Base-by-base conservation (phyloP, 2,888 invertebrate genomes). In the Hirtodrosophila histrioides region DNA sequence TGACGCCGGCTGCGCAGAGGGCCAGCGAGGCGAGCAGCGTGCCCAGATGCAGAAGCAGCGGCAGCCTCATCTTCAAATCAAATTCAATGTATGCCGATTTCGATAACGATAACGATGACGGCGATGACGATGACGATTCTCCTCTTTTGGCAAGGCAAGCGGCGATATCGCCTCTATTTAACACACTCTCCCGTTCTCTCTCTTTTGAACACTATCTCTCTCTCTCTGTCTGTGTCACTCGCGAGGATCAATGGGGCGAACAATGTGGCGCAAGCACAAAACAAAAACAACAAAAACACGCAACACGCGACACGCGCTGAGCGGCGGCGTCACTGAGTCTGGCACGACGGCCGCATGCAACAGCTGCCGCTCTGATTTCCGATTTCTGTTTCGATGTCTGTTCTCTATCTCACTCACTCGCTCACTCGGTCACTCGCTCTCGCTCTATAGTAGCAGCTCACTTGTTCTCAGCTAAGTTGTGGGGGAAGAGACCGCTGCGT, bases 331-430 rank as follows among this genome's bases (percentile, higher is more conserved):
- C 78, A 74, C 74, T 71, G 27, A 71, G 74, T 74, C 78, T 74
- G 69, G 60, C 76, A 75, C 84, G 63, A 76, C 78, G 78, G 80
- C 79, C 85, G 77, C 77, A 82, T 89, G 88, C 89, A 80, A 83
- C 86, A 87, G 88, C 88, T 87, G 88, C 86, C 86, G 81, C 79
- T 73, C 75, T 53, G 35, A 50, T 23, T 51, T 53, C n/a, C 35
- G 54, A 44, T 46, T 54, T 53, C 31, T 46, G 8, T 39, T 48
- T 31, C 40, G 27, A 23, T 39, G 40, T 35, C 44, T 41, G 27
- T 45, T 37, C 45, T 45, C 29, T 31, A 49, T 55, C 66, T 41
- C 54, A 45, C 46, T 39, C 36, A 35, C 1, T 65, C 31, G 31
- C 43, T 60, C 50, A 39, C 51, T 49, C 57, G 9, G 54, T 58